Evolutionary conservation across 2,113 vertebrate species (phyloP).

Genomic region (Caretta caretta): DNA sequence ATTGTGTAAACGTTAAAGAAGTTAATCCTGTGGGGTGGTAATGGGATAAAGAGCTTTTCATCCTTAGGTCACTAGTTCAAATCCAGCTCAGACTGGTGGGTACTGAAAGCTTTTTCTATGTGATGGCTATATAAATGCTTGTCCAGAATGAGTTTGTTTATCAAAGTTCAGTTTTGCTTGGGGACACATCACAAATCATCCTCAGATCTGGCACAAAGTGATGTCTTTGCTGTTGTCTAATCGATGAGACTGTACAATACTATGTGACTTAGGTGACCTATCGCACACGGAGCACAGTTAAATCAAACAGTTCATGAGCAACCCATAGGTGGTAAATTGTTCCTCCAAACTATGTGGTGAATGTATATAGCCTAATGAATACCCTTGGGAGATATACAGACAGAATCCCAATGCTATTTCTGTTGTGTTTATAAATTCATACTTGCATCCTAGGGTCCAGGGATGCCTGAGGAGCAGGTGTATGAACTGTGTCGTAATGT

Average conservation of each 20-base stretch:
- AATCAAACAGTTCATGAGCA: neutral
- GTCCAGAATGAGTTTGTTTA: no score
- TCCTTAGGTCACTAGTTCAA: neutral
- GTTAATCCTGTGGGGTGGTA: no score
- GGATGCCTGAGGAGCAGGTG: conserved; percentile 81
- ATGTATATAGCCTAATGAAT: neutral
- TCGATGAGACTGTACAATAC: neutral
- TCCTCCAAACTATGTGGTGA: neutral
- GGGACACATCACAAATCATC: neutral
- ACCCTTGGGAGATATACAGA: neutral
- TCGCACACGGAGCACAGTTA: accelerated
- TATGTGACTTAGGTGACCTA: neutral
- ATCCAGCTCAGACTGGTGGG: neutral
- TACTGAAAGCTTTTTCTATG: neutral
- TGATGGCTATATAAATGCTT: neutral
- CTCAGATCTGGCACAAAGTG: neutral
- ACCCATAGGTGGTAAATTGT: neutral
- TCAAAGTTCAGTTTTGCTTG: neutral
- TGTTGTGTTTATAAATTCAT: neutral
- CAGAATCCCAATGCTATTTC: neutral
- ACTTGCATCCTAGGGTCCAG: conserved; percentile 73
- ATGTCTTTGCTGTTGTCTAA: neutral
- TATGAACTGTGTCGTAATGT: conserved; percentile 81
- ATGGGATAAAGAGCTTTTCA: no score
- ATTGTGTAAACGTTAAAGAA: no score